phyloP scores from a whole-genome alignment of 1,140 invertebrate species.

The Brachionus calyciflorus region DNA sequence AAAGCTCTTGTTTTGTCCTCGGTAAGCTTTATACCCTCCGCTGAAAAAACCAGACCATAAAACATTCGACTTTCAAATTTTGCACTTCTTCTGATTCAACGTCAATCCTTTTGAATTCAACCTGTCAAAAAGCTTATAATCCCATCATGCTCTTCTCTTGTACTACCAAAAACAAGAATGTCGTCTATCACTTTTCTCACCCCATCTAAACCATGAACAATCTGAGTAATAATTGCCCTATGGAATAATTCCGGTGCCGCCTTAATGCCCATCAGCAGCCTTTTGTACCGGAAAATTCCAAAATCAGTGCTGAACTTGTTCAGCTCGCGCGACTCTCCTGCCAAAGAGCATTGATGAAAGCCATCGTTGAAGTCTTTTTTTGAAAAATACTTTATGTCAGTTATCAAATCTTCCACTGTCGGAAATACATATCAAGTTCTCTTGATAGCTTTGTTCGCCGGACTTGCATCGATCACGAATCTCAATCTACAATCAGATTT shows the following conservation, averaged over 20 bases:
- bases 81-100: conserved; percentile 36
- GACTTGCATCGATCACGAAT: background rate
- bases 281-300: conserved; percentile 32
- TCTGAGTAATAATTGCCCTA: background rate
- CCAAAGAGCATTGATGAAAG: conserved; percentile 33
- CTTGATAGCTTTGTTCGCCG: conserved; percentile 40
- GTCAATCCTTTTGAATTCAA: background rate
- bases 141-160: background rate
- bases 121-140: background rate
- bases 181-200: background rate
- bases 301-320: conserved; percentile 41
- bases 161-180: background rate
- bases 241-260: conserved; percentile 41
- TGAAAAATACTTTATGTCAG: conserved; percentile 15
- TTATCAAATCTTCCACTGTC: conserved; percentile 32
- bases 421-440: conserved; percentile 23
- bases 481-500: background rate
- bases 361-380: conserved; percentile 36
- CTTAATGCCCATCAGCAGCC: conserved; percentile 26
- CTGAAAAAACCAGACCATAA: background rate
- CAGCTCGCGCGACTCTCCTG: conserved; percentile 1
- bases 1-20: conserved; percentile 4
- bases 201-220: background rate
- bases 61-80: background rate
- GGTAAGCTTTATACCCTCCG: background rate